A percentile compares a stretch with the other conserved stretches of the same genome.
phyloP scores from a whole-genome alignment of 2,888 invertebrate genomes.

The Homarus gammarus region DNA sequence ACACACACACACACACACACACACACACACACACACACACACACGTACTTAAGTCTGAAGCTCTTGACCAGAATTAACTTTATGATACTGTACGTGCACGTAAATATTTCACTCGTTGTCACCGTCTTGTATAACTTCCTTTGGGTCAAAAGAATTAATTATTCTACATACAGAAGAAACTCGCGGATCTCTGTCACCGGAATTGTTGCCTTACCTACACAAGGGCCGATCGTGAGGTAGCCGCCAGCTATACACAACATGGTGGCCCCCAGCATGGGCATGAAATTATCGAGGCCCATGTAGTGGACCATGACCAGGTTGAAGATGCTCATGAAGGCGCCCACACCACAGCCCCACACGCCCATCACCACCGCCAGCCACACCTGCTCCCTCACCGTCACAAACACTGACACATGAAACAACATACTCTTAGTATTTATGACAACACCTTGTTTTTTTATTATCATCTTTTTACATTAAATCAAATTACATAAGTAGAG shows the following conservation, averaged over 20 bases:
- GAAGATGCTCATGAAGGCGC: constrained; percentile 45
- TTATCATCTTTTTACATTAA: no score
- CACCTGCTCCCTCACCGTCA: background rate
- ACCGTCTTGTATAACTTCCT: background rate
- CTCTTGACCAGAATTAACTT: background rate
- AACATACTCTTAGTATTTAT: no score
- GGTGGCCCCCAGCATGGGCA: constrained; percentile 39
- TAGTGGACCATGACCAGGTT: constrained; percentile 54
- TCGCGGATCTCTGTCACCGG: no score
- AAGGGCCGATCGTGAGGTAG: constrained; percentile 38
- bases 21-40: no score
- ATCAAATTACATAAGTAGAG: no score
- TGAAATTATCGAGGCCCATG: constrained; percentile 53
- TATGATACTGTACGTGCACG: background rate
- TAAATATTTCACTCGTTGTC: no score
- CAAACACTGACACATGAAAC: constrained; percentile 37
- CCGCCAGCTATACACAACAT: constrained; percentile 41
- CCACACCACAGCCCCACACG: constrained; percentile 48
- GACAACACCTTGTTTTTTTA: no score
- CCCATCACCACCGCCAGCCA: constrained; percentile 31
- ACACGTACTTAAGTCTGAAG: background rate
- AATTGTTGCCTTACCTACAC: constrained; percentile 2
- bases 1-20: no score
- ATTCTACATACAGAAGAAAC: background rate
- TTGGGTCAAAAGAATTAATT: background rate